phyloP scores from a whole-genome alignment of 2,113 vertebrate species.

The Entelurus aequoreus region DNA sequence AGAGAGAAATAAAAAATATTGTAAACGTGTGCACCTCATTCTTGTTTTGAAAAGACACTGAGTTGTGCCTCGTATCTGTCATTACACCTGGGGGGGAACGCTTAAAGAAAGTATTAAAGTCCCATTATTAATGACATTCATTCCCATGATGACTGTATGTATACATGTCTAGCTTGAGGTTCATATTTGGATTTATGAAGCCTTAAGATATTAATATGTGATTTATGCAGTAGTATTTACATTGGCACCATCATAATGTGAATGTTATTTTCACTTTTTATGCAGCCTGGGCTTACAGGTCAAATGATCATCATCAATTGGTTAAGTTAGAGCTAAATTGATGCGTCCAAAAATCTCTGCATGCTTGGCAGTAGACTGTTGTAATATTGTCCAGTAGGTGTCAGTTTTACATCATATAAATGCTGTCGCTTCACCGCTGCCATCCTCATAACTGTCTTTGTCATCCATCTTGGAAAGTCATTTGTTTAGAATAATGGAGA shows the following conservation, averaged over 20 bases:
- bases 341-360: background rate
- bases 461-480: slow-evolving; percentile 58
- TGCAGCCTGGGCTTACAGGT: background rate
- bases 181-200: background rate
- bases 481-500: slow-evolving; percentile 17
- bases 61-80: too few species aligned
- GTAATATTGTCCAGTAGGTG: slow-evolving; percentile 56
- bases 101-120: too few species aligned
- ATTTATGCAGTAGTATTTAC: background rate
- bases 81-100: too few species aligned
- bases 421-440: slow-evolving; percentile 18
- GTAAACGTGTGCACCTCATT: too few species aligned
- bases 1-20: too few species aligned
- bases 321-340: background rate
- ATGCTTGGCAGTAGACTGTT: background rate
- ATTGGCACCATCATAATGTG: background rate
- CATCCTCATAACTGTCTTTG: slow-evolving; percentile 45
- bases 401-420: slow-evolving; percentile 48
- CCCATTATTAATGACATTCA: too few species aligned
- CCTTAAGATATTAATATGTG: background rate
- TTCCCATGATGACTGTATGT: too few species aligned
- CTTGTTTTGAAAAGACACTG: too few species aligned
- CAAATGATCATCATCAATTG: background rate
- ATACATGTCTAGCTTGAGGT: background rate
- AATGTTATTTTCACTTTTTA: background rate